These are phyloP conservation scores for Heliconius congener DNA, from an alignment of 1,140 invertebrate species.

Conservation along the genomic window DNA sequence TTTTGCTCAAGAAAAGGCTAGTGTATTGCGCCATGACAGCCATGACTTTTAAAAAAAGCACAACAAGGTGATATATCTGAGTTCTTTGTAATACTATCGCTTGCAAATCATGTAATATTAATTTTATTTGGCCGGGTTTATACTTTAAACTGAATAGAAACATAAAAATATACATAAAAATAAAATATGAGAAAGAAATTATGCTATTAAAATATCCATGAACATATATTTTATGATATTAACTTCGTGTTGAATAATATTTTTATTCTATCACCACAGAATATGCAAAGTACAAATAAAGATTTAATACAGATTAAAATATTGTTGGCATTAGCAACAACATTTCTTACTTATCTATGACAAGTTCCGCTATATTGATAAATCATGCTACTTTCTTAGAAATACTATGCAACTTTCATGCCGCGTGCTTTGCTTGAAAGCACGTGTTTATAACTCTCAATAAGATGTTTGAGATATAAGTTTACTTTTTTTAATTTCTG, in stretches of 20 bases:
- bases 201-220: not conserved
- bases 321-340: not conserved
- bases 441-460: not conserved
- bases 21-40: not conserved
- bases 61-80: not conserved
- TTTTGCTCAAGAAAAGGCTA: not conserved
- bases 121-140: not conserved
- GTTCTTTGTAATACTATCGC: not conserved
- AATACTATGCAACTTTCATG: slow-evolving; percentile 19
- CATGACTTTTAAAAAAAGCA: slow-evolving; percentile 3
- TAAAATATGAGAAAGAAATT: not conserved
- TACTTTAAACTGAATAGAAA: not conserved
- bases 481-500: not conserved
- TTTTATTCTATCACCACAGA: not conserved
- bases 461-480: not conserved
- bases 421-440: slow-evolving; percentile 10
- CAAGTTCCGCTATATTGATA: slow-evolving; percentile 18
- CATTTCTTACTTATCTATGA: slow-evolving; percentile 5
- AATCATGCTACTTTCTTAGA: slow-evolving; percentile 21
- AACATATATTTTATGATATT: not conserved
- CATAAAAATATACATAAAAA: not conserved
- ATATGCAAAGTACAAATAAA: not conserved
- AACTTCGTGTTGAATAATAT: not conserved
- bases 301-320: not conserved
- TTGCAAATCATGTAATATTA: not conserved